Percentiles rank a stretch among this genome's conserved stretches.
These are phyloP conservation scores for Tridacna crocea DNA, from an alignment of 2,888 invertebrate species.

Conservation along the genomic window DNA sequence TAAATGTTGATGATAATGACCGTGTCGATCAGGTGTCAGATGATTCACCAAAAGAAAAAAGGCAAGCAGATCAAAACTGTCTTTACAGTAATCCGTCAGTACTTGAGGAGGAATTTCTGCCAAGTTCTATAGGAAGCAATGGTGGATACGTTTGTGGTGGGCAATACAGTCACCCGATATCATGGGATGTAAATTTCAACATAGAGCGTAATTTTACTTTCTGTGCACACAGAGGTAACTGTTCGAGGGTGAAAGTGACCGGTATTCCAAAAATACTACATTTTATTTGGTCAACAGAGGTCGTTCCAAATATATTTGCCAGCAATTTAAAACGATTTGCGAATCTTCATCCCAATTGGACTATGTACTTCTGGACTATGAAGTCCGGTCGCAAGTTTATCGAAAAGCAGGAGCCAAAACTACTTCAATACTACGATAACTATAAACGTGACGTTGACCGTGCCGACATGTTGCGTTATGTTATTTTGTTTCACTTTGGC, in stretches of 20 bases:
- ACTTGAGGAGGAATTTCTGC: conserved; percentile 12
- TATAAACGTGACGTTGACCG: conserved; percentile 21
- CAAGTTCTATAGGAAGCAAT: conserved; percentile 3
- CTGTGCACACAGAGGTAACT: neutral
- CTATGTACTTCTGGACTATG: conserved; percentile 10
- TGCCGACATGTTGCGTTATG: conserved; percentile 21
- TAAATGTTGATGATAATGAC: neutral
- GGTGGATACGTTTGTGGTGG: conserved; percentile 9
- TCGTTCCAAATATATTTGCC: conserved; percentile 6
- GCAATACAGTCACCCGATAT: neutral
- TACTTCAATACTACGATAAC: neutral
- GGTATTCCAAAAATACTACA: conserved; percentile 12
- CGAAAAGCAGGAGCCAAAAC: neutral
- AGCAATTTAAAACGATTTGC: neutral
- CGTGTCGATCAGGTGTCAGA: neutral
- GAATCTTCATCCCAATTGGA: conserved; percentile 7
- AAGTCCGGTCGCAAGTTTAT: conserved; percentile 9
- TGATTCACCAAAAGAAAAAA: neutral
- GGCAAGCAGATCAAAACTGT: neutral
- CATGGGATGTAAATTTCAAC: conserved; percentile 17
- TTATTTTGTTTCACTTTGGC: conserved; percentile 19
- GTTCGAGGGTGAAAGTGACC: neutral
- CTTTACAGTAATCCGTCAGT: conserved; percentile 10
- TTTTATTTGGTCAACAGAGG: conserved; percentile 21
- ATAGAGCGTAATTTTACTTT: conserved; percentile 13